Evolutionary conservation across 2,888 invertebrate species (phyloP), one percentile per base, ranked within the genome.

Genomic region (Eupithecia dodoneata): DNA sequence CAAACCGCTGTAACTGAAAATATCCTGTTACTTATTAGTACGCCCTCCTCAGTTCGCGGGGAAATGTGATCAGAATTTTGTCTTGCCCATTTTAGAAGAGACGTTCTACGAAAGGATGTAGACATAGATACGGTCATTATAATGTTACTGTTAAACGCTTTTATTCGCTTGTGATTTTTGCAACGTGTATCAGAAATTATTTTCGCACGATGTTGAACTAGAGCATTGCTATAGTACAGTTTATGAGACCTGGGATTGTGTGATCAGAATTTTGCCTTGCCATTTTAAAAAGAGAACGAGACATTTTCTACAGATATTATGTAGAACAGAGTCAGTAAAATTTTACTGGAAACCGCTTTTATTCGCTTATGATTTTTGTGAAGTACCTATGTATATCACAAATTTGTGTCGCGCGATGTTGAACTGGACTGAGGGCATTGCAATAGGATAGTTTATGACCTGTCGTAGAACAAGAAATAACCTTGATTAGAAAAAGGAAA

Each of bases 1-100:
- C 76, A 72, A 81, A 80, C 79, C 78, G 80, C 76, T 73, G 78
- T 81, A 79, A 78, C 79, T 72, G 79, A 78, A 82, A 82, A 82
- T 81, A 83, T 80, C 75, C 79, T 73, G 78, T 76, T 80, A 78
- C 74, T 79, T 76, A 79, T 76, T 74, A 74, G 76, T 74, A 76
- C 55, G 71, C 49, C 44, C 69, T 69, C 70, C 52, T 70, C 73
- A 63, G 49, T 55, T 72, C n/a, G 52, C 55, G 71, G 13, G 30
- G 66, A 70, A 79, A 79, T 79, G 69, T 76, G 72, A 75, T 76
- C 66, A 76, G 70, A 12, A 76, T 74, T 72, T 74, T 18, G 74
- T 49, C 18, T 67, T 30, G 65, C n/a, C 49, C n/a, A 44, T 70
- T 49, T 70, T 70, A 18, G 18, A 13, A 18, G 67, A 69, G 42